Base-by-base conservation (phyloP, 2,888 invertebrate species). In the Drosophila mimetica region DNA sequence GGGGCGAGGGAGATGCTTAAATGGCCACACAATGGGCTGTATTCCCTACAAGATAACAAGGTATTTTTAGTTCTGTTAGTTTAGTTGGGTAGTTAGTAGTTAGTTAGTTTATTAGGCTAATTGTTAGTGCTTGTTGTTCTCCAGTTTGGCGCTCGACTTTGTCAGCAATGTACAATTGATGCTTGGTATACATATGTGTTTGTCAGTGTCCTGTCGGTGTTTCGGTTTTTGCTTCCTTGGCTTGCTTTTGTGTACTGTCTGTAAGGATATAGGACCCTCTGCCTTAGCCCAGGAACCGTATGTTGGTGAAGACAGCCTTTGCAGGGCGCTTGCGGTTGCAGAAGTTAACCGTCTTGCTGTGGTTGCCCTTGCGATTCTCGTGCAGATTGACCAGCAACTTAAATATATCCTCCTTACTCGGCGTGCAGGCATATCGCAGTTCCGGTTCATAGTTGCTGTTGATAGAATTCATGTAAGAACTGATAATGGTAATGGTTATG, bases 281-380 rank as follows among this genome's bases (percentile, higher is more conserved):
- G 13, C 18, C 18, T 89, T 93, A 93, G 59, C 94, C 94, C 71
- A 94, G 89, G 88, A 94, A 94, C 30, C 94, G 93, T 76, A 94
- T 94, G 88, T 94, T 94, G 64, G 94, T 94, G 81, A 94, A 94
- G 46, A 94, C 93, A 5, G 93, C 92, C 64, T 93, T 92, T 9
- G 94, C 94, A 0, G 94, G 93, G 76, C 94, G 92, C 78, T 93
- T 93, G 63, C 94, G 92, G 88, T 94, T 94, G 90, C 94, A 94
- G 89, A 94, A 94, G 77, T 93, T 93, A 20, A 94, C 93, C n/a
- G 93, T 92, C 85, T 93, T 93, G 63, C 91, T 90, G 59, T 91
- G 90, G 75, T 92, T 92, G 2, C 94, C 94, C 71, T 93, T 93
- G 28, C 93, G 93, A 58, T 94, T 93, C 75, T 94, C 94, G 86